Conservation (phyloP, 2,888 invertebrate species). For the Thelaira solivaga region DNA sequence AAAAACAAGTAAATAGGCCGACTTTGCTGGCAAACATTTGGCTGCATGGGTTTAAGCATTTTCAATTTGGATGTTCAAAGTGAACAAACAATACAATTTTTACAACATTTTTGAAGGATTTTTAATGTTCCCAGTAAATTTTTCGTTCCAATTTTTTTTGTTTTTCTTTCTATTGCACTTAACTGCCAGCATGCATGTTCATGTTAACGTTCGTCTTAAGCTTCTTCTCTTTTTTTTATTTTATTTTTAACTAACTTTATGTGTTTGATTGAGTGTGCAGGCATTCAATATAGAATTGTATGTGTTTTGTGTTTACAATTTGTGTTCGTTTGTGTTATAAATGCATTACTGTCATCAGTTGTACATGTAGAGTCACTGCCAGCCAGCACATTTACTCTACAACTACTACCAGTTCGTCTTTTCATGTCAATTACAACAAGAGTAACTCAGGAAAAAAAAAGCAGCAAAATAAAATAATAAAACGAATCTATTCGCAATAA, state of each 20-base stretch:
- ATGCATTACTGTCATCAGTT: constrained; percentile 62
- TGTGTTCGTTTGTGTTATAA: constrained; percentile 56
- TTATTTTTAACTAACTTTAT: not conserved
- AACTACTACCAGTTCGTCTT: constrained; percentile 36
- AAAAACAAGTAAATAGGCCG: constrained; percentile 22
- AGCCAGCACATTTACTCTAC: constrained; percentile 14
- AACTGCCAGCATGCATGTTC: constrained; percentile 43
- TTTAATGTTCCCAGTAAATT: constrained; percentile 23
- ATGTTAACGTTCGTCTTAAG: constrained; percentile 30
- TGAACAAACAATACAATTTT: constrained; percentile 5
- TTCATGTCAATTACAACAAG: constrained; percentile 38
- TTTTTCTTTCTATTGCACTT: not conserved
- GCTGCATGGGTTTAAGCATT: constrained; percentile 17
- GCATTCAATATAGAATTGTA: constrained; percentile 25
- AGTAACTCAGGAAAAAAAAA: too few relatives aligned
- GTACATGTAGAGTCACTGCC: constrained; percentile 24
- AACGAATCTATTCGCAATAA: not conserved
- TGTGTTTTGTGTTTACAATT: too few relatives aligned
- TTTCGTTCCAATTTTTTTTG: constrained; percentile 14
- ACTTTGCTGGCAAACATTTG: constrained; percentile 23
- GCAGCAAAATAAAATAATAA: too few relatives aligned
- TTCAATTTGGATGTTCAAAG: constrained; percentile 18
- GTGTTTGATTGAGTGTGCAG: not conserved
- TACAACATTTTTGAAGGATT: constrained; percentile 16
- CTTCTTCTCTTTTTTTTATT: not conserved